Evolutionary conservation across 1,140 invertebrate genomes (phyloP), one percentile per base, ranked within the genome.

Genomic region (Hyles euphorbiae): DNA sequence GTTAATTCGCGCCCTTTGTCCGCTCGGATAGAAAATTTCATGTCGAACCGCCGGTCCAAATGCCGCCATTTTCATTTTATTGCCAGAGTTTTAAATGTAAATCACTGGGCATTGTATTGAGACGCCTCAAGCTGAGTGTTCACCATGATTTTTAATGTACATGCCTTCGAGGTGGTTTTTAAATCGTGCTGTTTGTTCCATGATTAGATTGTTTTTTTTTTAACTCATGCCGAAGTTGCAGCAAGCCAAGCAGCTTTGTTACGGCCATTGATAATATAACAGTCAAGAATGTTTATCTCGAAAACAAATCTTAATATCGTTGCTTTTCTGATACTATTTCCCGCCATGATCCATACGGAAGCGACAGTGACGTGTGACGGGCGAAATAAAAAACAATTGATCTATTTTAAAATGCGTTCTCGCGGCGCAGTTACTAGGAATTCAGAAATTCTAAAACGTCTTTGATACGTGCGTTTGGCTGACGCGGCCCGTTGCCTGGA

Each of bases 1-100:
- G 79, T 83, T 87, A 87, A 87, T 87, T 87, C 65, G 74, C 71
- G 75, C 79, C 78, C 74, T 87, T 87, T 87, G 83, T 87, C 74
- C 79, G 72, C 58, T 64, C 72, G 72, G 83, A 87, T 87, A 87
- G 83, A 84, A 83, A 85, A 87, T 85, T 83, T 82, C 81, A 85
- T 81, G 81, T 83, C 71, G 73, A 74, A 73, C 70, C 72, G 68
- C 63, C 68, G 68, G 64, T 60, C 69, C 74, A 75, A 81, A 81
- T 75, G 71, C 67, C 60, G 65, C 57, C 65, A 70, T 80, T 81
- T 67, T 75, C 70, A 54, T 78, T 78, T 77, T 83, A 76, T 78
- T 77, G 69, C 72, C 59, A 61, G 60, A 70, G 62, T 76, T 76
- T 81, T 81, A 77, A 75, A 80, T 87, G 78, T 83, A 80, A 81